Percentiles rank a stretch among this genome's conserved stretches.
These are phyloP conservation scores for Muscicapa adusta DNA, from an alignment of 2,113 vertebrate genomes.

Conservation along the genomic window DNA sequence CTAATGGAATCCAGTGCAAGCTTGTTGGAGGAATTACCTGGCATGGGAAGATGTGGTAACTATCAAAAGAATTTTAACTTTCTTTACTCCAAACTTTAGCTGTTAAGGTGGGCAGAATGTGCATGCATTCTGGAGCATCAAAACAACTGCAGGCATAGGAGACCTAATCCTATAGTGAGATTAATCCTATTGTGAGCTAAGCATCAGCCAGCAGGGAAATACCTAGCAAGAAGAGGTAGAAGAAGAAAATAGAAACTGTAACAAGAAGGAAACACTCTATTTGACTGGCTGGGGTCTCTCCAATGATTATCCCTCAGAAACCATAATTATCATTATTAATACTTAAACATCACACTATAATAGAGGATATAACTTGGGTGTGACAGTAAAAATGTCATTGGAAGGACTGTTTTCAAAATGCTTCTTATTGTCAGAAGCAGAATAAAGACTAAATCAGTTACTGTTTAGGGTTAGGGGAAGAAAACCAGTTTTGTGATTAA, in stretches of 20 bases:
- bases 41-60: not conserved
- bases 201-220: not conserved
- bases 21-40: not conserved
- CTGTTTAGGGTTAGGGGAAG: not conserved
- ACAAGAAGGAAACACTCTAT: not conserved
- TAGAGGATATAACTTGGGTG: not conserved
- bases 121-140: not conserved
- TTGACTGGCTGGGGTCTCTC: not conserved
- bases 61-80: not conserved
- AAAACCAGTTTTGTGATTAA: not conserved
- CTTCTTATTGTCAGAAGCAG: not conserved
- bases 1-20: not conserved
- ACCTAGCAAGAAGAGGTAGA: not conserved
- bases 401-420: not conserved
- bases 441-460: not conserved
- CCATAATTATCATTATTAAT: not conserved
- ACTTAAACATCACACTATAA: not conserved
- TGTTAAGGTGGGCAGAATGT: not conserved
- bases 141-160: not conserved
- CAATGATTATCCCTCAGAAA: not conserved
- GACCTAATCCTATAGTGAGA: not conserved
- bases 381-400: not conserved
- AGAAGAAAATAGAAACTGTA: not conserved
- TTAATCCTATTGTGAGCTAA: not conserved
- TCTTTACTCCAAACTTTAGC: not conserved